These are phyloP conservation scores for Crax fasciolata DNA, from an alignment of 2,797 vertebrate species.

Conservation along the genomic window DNA sequence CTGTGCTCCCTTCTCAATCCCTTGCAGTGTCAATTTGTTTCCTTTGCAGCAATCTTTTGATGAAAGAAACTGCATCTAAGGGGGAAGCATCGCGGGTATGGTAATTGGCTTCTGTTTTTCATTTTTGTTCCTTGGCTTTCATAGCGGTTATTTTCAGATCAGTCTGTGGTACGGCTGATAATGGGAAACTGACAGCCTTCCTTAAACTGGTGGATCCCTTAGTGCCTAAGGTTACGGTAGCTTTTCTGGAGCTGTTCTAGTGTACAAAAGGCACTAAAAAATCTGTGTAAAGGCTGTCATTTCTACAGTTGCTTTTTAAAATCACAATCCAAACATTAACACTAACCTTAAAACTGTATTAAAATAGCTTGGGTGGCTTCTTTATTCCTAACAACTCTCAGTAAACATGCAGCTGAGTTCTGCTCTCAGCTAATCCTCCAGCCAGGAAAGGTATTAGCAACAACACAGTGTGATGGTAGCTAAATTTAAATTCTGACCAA, in stretches of 20 bases:
- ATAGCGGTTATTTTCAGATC: not conserved
- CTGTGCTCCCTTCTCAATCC: not conserved
- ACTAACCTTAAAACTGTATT: constrained; percentile 13
- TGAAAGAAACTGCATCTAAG: not conserved
- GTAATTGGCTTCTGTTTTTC: not conserved
- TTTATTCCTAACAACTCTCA: not conserved
- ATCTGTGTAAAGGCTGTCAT: not conserved
- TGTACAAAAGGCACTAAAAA: not conserved
- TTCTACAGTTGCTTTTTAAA: not conserved
- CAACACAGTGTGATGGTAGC: constrained; percentile 18
- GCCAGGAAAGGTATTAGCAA: constrained; percentile 1
- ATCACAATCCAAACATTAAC: not conserved
- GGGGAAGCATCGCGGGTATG: not conserved
- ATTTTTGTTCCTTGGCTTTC: not conserved
- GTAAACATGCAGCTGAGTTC: constrained; percentile 23
- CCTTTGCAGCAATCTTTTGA: not conserved
- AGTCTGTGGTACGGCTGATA: not conserved
- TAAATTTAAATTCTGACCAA: constrained; percentile 66
- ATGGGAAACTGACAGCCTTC: not conserved
- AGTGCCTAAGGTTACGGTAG: not conserved
- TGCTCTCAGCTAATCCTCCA: constrained; percentile 30
- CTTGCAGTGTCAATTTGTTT: not conserved
- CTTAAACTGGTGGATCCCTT: not conserved
- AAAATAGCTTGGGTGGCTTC: not conserved
- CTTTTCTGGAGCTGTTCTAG: not conserved